These are phyloP conservation scores for Stigmatopora nigra DNA, from an alignment of 2,113 vertebrate species.

Conservation along the genomic window DNA sequence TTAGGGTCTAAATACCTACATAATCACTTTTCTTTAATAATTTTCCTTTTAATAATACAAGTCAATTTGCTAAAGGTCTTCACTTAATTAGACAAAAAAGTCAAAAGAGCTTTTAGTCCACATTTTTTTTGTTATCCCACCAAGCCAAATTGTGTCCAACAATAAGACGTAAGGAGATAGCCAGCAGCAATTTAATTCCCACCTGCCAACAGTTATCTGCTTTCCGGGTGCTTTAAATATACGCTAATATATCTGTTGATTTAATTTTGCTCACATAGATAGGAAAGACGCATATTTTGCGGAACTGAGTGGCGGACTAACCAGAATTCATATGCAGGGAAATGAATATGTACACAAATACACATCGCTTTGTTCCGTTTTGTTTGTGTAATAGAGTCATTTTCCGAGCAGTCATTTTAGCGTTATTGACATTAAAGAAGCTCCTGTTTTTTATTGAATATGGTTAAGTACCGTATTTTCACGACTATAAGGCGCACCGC, in stretches of 20 bases:
- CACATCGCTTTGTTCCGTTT: not conserved
- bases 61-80: slow-evolving; percentile 6
- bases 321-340: not conserved
- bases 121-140: slow-evolving; percentile 14
- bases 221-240: slow-evolving; percentile 30
- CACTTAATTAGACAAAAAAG: not conserved
- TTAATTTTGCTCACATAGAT: slow-evolving; percentile 15
- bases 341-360: slow-evolving; percentile 10
- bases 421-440: slow-evolving; percentile 1
- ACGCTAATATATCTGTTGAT: slow-evolving; percentile 27
- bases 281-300: slow-evolving; percentile 31
- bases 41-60: not conserved
- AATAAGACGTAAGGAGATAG: slow-evolving; percentile 27
- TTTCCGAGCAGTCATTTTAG: not conserved
- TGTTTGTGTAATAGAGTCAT: slow-evolving; percentile 3
- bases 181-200: slow-evolving; percentile 24
- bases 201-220: slow-evolving; percentile 32
- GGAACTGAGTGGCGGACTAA: slow-evolving; percentile 23
- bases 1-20: too few species aligned
- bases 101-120: too few species aligned
- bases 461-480: not conserved
- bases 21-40: too few species aligned
- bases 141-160: slow-evolving; percentile 11
- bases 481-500: too few species aligned
- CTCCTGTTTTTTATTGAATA: not conserved